Conservation (phyloP, 2,888 invertebrate species). For the Archips crataeganus region DNA sequence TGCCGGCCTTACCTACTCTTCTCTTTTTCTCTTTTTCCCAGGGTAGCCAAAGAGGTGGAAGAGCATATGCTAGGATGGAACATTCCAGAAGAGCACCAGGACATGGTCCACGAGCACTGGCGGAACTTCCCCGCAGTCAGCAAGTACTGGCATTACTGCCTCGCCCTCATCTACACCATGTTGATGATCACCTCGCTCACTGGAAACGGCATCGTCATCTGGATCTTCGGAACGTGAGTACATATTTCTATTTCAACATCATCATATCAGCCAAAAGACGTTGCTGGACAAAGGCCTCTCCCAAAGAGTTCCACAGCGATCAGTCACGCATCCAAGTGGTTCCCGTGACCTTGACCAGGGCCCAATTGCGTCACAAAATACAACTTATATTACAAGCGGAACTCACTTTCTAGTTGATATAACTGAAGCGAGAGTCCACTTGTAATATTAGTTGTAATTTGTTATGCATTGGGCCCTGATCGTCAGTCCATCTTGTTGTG, state of each 20-base stretch:
- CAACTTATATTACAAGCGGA: too few relatives aligned
- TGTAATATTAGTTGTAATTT: too few relatives aligned
- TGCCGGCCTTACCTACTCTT: not conserved
- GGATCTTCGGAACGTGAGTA: slow-evolving; percentile 91
- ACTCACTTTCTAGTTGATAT: too few relatives aligned
- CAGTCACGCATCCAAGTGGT: too few relatives aligned
- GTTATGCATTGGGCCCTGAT: too few relatives aligned
- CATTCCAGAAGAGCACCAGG: slow-evolving; percentile 88
- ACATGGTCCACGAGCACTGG: slow-evolving; percentile 90
- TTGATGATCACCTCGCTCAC: slow-evolving; percentile 86
- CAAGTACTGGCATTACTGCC: slow-evolving; percentile 88
- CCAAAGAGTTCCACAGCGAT: too few relatives aligned
- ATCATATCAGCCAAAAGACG: too few relatives aligned
- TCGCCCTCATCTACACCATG: slow-evolving; percentile 88
- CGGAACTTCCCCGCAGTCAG: slow-evolving; percentile 88
- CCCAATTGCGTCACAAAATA: too few relatives aligned
- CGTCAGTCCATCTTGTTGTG: too few relatives aligned
- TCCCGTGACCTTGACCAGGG: too few relatives aligned
- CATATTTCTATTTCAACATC: not conserved
- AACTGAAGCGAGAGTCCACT: too few relatives aligned
- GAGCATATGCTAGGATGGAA: slow-evolving; percentile 88
- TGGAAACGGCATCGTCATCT: slow-evolving; percentile 91
- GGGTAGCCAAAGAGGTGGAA: slow-evolving; percentile 76
- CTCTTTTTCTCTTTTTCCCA: slow-evolving; percentile 45
- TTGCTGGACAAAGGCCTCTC: too few relatives aligned